phyloP scores from a whole-genome alignment of 1,140 invertebrate genomes.

The Drosophila willistoni region DNA sequence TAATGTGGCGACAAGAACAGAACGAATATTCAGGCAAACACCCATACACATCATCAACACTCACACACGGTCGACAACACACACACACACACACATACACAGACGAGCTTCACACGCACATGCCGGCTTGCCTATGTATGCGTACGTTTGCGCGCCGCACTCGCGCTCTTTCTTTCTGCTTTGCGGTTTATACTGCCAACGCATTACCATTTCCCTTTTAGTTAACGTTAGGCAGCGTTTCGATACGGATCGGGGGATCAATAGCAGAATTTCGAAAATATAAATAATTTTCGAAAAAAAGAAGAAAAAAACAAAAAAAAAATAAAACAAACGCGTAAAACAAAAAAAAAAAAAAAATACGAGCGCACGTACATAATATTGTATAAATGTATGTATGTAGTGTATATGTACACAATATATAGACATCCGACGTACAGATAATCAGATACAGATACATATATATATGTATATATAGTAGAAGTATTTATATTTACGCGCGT shows the following conservation, averaged over 20 bases:
- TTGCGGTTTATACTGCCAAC: slow-evolving; percentile 77
- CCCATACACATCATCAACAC: slow-evolving; percentile 29
- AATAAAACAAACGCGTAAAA: slow-evolving; percentile 29
- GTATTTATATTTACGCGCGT: slow-evolving; percentile 68
- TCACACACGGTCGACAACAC: neutral
- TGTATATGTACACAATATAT: slow-evolving; percentile 35
- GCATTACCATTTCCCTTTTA: slow-evolving; percentile 75
- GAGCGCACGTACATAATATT: slow-evolving; percentile 18
- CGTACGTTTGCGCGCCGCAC: slow-evolving; percentile 21
- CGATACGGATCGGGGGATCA: slow-evolving; percentile 66
- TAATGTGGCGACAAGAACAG: slow-evolving; percentile 56
- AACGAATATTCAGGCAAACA: slow-evolving; percentile 33
- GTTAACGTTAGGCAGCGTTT: slow-evolving; percentile 73
- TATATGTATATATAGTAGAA: slow-evolving; percentile 68
- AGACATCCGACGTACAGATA: slow-evolving; percentile 62
- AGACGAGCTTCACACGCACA: slow-evolving; percentile 36
- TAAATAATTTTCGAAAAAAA: slow-evolving; percentile 22
- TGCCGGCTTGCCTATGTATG: slow-evolving; percentile 8
- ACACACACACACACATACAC: slow-evolving; percentile 31
- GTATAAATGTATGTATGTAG: slow-evolving; percentile 7
- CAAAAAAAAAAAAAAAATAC: slow-evolving; percentile 25
- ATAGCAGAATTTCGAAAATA: slow-evolving; percentile 27
- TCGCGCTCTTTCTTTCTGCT: slow-evolving; percentile 53
- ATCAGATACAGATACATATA: slow-evolving; percentile 76
- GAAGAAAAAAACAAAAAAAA: slow-evolving; percentile 16